A percentile compares a stretch with the other conserved stretches of the same genome.
Conservation (phyloP, 2,113 vertebrate species). For the Excalfactoria chinensis region DNA sequence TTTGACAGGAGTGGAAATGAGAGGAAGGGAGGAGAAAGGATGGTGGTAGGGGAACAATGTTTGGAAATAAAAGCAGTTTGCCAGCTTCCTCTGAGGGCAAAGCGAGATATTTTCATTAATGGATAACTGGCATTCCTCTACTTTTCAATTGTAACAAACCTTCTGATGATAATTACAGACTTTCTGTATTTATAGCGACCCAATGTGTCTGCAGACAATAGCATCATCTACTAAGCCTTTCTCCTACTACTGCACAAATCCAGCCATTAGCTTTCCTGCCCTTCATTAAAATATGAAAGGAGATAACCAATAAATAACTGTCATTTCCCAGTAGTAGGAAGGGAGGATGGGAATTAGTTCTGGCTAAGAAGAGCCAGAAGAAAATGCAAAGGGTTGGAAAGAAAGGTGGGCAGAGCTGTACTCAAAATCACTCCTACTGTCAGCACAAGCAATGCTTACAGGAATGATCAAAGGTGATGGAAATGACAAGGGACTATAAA, state of each 20-base stretch:
- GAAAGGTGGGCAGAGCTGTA: not conserved
- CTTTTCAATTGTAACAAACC: slow-evolving; percentile 73
- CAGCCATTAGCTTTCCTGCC: slow-evolving; percentile 40
- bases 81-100: slow-evolving; percentile 45
- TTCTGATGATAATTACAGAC: slow-evolving; percentile 73
- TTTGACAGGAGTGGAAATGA: slow-evolving; percentile 62
- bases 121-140: slow-evolving; percentile 37
- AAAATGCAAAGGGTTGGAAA: not conserved
- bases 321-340: slow-evolving; percentile 20
- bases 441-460: not conserved
- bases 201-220: slow-evolving; percentile 1
- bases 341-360: slow-evolving; percentile 10
- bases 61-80: slow-evolving; percentile 5
- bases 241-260: not conserved
- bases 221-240: slow-evolving; percentile 46
- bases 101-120: slow-evolving; percentile 33
- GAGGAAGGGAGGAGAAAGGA: slow-evolving; percentile 44
- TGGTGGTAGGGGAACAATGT: slow-evolving; percentile 5
- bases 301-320: slow-evolving; percentile 25
- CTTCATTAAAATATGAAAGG: slow-evolving; percentile 54
- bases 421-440: not conserved
- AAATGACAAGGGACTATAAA: not conserved
- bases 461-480: slow-evolving; percentile 19
- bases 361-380: not conserved
- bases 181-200: slow-evolving; percentile 65